Evolutionary conservation across 2,797 vertebrate species (phyloP).

Genomic region (Hoplostethus atlanticus): DNA sequence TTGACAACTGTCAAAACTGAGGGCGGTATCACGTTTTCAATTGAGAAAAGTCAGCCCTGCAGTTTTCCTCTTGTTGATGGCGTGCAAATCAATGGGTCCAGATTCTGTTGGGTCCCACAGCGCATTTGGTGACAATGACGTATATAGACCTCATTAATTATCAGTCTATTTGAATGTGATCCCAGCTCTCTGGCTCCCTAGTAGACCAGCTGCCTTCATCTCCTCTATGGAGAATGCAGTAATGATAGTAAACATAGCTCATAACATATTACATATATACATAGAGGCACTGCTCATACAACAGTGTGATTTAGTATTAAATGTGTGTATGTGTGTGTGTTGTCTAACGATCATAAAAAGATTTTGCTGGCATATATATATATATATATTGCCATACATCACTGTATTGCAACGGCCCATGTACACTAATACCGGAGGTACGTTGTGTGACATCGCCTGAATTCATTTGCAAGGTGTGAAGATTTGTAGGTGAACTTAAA

Average conservation of each 20-base stretch:
- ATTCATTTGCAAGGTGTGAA: no score
- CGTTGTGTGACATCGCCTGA: no score
- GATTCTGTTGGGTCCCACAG: no score
- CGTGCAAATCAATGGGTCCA: no score
- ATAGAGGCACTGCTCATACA: background rate
- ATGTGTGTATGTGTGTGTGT: no score
- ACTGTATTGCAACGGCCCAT: no score
- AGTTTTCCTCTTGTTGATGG: constrained; percentile 24
- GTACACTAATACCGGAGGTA: no score
- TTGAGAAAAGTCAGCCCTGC: constrained; percentile 15
- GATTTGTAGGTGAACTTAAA: no score
- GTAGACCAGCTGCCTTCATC: background rate
- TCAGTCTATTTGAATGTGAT: no score
- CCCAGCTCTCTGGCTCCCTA: background rate
- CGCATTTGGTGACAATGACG: no score
- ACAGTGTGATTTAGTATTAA: background rate
- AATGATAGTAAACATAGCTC: background rate
- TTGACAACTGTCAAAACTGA: constrained; percentile 55
- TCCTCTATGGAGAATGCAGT: constrained; percentile 4
- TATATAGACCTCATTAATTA: constrained; percentile 24
- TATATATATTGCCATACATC: no score
- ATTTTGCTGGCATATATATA: background rate
- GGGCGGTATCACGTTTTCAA: constrained; percentile 40
- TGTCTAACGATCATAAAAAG: background rate
- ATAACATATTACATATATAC: no score